phyloP scores from a whole-genome alignment of 2,888 invertebrate genomes.

The Dolichopus griseipennis region DNA sequence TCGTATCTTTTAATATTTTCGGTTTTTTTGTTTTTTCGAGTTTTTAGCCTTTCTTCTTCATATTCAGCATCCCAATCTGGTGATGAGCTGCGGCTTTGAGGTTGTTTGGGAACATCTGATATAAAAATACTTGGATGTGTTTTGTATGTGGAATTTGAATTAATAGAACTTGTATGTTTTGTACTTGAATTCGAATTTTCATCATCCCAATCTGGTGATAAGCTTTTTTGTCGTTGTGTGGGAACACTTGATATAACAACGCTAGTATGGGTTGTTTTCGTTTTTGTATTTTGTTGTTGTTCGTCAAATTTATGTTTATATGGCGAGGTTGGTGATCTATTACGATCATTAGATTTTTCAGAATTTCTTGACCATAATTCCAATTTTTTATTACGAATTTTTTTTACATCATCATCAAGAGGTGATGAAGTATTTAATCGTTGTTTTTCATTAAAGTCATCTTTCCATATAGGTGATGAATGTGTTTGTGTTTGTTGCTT shows the following conservation, averaged over 20 bases:
- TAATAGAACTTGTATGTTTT: too few relatives aligned
- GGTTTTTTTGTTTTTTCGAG: neutral
- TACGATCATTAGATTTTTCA: constrained; percentile 10
- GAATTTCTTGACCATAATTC: neutral
- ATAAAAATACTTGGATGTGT: too few relatives aligned
- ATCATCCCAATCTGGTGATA: constrained; percentile 16
- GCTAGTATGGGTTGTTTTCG: neutral
- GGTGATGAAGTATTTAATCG: neutral
- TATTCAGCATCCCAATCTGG: constrained; percentile 13
- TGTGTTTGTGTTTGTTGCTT: neutral
- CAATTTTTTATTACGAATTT: neutral
- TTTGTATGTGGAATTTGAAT: neutral
- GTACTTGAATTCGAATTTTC: too few relatives aligned
- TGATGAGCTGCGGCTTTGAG: constrained; percentile 16
- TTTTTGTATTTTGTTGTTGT: neutral
- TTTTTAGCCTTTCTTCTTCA: neutral
- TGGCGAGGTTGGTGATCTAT: too few relatives aligned
- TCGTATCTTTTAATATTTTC: neutral
- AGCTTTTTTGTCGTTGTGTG: neutral
- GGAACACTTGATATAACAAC: too few relatives aligned
- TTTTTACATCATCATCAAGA: neutral
- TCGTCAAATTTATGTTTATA: neutral
- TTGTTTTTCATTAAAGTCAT: neutral
- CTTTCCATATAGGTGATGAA: neutral
- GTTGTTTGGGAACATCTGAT: too few relatives aligned